phyloP scores from a whole-genome alignment of 2,797 vertebrate species.

The Buceros bicornis region DNA sequence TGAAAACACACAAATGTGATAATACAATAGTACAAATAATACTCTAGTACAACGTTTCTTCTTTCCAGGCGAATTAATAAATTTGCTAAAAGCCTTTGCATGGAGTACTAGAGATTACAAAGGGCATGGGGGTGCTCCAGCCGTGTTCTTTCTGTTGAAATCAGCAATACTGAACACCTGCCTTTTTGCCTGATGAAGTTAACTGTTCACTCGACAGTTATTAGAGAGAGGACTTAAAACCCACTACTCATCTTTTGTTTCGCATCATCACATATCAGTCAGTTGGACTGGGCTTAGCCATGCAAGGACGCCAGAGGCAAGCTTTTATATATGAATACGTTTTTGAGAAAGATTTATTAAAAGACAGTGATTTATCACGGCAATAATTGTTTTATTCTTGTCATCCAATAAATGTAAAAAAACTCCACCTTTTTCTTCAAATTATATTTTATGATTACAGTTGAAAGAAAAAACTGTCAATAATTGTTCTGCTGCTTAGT shows the following conservation, averaged over 20 bases:
- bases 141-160: background rate
- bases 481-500: background rate
- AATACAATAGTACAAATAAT: too few species aligned
- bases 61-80: background rate
- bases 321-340: background rate
- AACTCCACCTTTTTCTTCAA: background rate
- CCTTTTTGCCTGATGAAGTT: background rate
- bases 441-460: background rate
- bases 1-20: too few species aligned
- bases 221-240: background rate
- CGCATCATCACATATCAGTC: background rate
- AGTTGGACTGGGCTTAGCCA: background rate
- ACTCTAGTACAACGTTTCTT: rapidly evolving
- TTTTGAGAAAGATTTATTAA: background rate
- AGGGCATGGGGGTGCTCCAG: background rate
- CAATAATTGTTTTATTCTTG: background rate
- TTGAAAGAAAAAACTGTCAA: background rate
- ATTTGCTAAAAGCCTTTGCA: background rate
- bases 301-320: background rate
- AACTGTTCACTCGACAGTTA: background rate
- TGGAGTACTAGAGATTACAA: background rate
- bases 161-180: background rate
- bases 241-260: background rate
- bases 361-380: background rate
- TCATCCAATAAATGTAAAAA: background rate